A percentile compares a stretch with the other conserved stretches of the same genome.
Conservation (phyloP, 2,797 vertebrate genomes). For the Ptychobarbus kaznakovi region DNA sequence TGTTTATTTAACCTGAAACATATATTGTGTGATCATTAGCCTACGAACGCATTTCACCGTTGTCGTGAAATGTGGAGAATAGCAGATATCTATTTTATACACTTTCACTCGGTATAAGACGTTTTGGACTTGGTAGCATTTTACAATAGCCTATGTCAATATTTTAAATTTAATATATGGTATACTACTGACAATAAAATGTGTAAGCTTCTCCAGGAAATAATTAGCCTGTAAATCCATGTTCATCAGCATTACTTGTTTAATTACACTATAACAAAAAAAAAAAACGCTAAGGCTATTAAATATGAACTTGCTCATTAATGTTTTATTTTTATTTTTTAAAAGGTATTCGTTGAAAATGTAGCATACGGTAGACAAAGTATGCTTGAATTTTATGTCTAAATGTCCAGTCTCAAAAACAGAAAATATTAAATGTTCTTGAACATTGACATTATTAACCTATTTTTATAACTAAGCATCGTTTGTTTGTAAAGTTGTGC, state of each 20-base stretch:
- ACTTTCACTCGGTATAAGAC: background rate
- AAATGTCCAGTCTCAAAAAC: background rate
- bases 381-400: background rate
- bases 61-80: background rate
- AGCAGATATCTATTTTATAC: background rate
- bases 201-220: background rate
- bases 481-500: background rate
- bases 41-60: background rate
- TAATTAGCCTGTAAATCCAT: background rate
- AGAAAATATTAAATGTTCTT: background rate
- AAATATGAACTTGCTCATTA: background rate
- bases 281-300: too few species aligned
- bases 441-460: background rate
- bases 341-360: background rate
- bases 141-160: background rate
- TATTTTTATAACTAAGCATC: background rate
- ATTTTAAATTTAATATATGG: background rate
- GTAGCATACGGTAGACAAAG: background rate
- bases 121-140: background rate
- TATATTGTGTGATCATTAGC: background rate
- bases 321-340: background rate
- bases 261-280: background rate
- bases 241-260: background rate
- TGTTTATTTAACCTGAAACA: background rate
- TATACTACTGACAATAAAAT: background rate